A percentile compares a stretch with the other conserved stretches of the same genome.
phyloP scores from a whole-genome alignment of 2,797 vertebrate species.

The Hozukius guyotensis region DNA sequence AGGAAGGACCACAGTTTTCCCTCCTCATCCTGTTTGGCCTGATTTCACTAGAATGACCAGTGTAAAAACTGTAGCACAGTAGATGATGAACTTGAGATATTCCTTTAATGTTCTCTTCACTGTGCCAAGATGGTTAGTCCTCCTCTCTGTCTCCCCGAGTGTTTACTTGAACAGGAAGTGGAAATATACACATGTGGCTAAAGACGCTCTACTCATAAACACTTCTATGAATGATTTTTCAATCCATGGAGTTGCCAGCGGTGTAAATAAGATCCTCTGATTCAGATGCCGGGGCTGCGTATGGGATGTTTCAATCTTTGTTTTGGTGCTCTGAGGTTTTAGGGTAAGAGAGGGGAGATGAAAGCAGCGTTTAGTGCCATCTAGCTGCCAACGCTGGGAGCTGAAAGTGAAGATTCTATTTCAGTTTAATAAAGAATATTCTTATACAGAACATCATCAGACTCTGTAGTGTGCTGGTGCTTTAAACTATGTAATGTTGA shows the following conservation, averaged over 20 bases:
- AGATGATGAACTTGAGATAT: constrained; percentile 1
- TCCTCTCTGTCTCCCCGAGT: constrained; percentile 9
- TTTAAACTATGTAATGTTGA: constrained; percentile 25
- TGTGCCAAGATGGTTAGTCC: neutral
- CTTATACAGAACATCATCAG: neutral
- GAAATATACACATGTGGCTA: constrained; percentile 29
- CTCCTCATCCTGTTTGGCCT: constrained; percentile 74
- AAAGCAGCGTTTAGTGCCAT: constrained; percentile 47
- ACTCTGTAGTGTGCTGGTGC: neutral
- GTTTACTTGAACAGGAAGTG: constrained; percentile 60
- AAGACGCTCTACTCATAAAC: neutral
- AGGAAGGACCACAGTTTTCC: constrained; percentile 63
- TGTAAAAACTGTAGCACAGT: neutral
- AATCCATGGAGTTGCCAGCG: neutral
- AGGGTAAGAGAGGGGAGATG: neutral
- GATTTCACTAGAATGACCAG: constrained; percentile 5
- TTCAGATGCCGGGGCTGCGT: neutral
- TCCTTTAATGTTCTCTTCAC: neutral
- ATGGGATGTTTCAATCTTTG: neutral
- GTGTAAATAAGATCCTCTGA: neutral
- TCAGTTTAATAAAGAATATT: neutral
- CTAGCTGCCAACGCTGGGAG: constrained; percentile 47
- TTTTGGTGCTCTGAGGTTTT: neutral
- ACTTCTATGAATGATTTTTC: neutral
- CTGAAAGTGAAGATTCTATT: neutral